phyloP scores from a whole-genome alignment of 2,113 vertebrate genomes.

The Phoenicopterus ruber region DNA sequence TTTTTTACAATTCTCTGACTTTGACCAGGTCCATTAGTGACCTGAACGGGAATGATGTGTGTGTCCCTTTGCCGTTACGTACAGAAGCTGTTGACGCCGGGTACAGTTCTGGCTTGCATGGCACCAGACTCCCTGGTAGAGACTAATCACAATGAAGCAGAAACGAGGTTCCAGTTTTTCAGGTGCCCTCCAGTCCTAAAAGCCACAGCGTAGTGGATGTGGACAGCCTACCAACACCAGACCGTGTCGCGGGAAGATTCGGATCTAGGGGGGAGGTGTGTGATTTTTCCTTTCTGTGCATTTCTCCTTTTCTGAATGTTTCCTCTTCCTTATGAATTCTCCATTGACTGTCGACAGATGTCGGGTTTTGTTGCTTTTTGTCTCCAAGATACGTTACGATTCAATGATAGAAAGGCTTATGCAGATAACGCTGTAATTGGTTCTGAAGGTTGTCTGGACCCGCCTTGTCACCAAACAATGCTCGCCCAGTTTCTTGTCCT shows the following conservation, averaged over 20 bases:
- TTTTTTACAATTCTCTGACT: background rate
- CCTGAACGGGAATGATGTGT: background rate
- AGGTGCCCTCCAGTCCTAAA: background rate
- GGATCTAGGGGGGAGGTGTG: accelerated
- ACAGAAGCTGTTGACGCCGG: background rate
- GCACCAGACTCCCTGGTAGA: background rate
- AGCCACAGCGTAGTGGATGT: too few species aligned
- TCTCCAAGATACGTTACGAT: background rate
- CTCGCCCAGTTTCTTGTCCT: background rate
- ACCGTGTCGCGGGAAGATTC: background rate
- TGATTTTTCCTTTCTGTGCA: background rate
- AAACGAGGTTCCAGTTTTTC: background rate
- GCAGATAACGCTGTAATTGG: background rate
- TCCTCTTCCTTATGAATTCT: background rate
- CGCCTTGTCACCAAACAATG: background rate
- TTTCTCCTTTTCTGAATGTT: background rate
- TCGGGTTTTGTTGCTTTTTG: background rate
- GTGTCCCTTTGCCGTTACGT: accelerated
- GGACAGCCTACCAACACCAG: background rate
- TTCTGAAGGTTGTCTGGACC: background rate
- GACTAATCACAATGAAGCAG: background rate
- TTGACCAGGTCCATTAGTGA: background rate
- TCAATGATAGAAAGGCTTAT: background rate
- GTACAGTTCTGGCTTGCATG: background rate
- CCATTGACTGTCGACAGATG: background rate